These are phyloP conservation scores for Cotesia vestalis DNA, from an alignment of 1,140 invertebrate species.

Conservation along the genomic window DNA sequence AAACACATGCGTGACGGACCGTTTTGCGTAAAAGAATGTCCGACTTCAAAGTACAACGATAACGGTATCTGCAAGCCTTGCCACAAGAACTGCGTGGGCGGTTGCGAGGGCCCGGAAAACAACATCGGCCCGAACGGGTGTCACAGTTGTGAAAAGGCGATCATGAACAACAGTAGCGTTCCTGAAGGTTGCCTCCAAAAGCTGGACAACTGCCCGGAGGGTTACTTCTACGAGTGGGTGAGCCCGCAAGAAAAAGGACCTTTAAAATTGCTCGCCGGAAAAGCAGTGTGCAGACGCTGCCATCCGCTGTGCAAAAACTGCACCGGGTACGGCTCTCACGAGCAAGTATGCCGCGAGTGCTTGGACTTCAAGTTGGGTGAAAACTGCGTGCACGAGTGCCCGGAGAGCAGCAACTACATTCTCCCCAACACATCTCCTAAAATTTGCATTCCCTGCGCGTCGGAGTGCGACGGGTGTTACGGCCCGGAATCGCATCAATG, in stretches of 20 bases:
- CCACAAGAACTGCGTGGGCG: conserved; percentile 86
- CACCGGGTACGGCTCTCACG: conserved; percentile 86
- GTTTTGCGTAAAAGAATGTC: conserved; percentile 87
- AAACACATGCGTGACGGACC: conserved; percentile 88
- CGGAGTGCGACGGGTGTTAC: conserved; percentile 84
- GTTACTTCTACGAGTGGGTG: conserved; percentile 87
- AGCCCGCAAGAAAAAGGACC: conserved; percentile 76
- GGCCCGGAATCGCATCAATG: conserved; percentile 84
- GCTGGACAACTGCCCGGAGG: conserved; percentile 82
- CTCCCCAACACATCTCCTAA: conserved; percentile 76
- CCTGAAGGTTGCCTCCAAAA: conserved; percentile 79
- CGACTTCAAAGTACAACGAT: conserved; percentile 82
- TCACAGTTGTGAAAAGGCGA: conserved; percentile 88
- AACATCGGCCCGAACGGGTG: conserved; percentile 85
- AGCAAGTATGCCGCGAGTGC: conserved; percentile 85
- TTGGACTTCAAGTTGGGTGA: conserved; percentile 84
- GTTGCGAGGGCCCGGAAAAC: conserved; percentile 90
- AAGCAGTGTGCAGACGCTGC: conserved; percentile 87
- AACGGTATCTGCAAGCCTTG: conserved; percentile 83
- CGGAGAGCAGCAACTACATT: conserved; percentile 74
- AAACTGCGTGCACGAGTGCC: conserved; percentile 92
- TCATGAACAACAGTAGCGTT: conserved; percentile 76
- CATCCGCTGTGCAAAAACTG: conserved; percentile 90
- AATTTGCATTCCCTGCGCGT: conserved; percentile 81
- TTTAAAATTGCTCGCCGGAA: conserved; percentile 76